Percentiles rank a stretch among this genome's conserved stretches.
phyloP scores from a whole-genome alignment of 2,797 vertebrate species.

The Austrolebias charrua region DNA sequence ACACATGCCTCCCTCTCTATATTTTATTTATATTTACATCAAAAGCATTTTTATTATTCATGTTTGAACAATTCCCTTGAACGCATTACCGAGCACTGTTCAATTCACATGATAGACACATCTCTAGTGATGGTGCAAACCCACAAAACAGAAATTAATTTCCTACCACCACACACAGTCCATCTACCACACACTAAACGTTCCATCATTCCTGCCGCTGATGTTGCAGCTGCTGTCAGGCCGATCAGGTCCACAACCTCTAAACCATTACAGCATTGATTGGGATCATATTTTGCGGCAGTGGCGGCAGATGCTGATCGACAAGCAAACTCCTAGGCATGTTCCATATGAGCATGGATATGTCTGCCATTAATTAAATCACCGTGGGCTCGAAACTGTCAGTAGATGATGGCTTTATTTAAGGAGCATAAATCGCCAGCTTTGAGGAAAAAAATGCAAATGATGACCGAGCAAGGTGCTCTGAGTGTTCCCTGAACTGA shows the following conservation, averaged over 20 bases:
- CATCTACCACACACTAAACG: conserved; percentile 16
- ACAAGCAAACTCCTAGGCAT: conserved; percentile 65
- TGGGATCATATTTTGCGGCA: conserved; percentile 69
- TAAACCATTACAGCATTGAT: conserved; percentile 66
- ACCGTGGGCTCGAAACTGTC: conserved; percentile 38
- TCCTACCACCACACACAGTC: conserved; percentile 5
- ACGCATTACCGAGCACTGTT: conserved; percentile 24
- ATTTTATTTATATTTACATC: conserved; percentile 33
- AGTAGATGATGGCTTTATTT: conserved; percentile 61
- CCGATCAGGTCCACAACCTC: conserved; percentile 56
- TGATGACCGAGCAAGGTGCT: conserved; percentile 14
- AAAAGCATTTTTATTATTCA: conserved; percentile 34
- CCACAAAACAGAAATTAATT: conserved; percentile 35
- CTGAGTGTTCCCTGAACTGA: conserved; percentile 44
- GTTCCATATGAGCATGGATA: conserved; percentile 64
- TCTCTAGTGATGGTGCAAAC: conserved; percentile 31
- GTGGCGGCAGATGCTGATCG: conserved; percentile 62
- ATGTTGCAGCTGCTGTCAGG: conserved; percentile 43
- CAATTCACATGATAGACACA: conserved; percentile 42
- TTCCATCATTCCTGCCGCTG: conserved; percentile 42
- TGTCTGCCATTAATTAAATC: conserved; percentile 62
- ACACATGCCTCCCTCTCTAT: not conserved
- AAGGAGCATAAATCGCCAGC: conserved; percentile 49
- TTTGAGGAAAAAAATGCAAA: conserved; percentile 47
- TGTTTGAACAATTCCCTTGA: not conserved